These are phyloP conservation scores for Tangara arthus DNA, from an alignment of 2,797 vertebrate species.

Conservation along the genomic window DNA sequence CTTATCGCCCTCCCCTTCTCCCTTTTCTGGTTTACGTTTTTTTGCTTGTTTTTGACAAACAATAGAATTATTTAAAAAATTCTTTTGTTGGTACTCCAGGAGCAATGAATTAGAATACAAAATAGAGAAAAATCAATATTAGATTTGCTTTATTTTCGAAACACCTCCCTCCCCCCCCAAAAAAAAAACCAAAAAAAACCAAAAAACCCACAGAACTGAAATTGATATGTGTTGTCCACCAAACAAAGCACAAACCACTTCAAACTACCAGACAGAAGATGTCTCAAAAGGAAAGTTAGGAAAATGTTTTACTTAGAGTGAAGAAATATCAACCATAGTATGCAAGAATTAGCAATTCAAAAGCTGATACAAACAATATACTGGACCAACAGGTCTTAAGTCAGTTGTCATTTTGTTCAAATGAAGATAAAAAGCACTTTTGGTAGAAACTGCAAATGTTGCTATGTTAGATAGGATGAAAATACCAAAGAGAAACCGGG, in stretches of 20 bases:
- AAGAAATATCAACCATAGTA: background rate
- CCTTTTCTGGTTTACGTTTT: background rate
- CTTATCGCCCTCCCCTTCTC: background rate
- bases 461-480: accelerated
- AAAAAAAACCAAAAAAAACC: background rate
- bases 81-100: background rate
- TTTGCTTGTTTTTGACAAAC: background rate
- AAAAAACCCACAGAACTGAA: background rate
- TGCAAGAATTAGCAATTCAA: background rate
- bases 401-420: too few species aligned
- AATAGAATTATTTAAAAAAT: background rate
- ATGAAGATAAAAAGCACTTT: too few species aligned
- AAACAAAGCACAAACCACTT: background rate
- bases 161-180: too few species aligned
- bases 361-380: background rate
- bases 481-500: background rate
- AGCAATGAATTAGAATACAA: background rate
- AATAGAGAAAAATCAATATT: background rate
- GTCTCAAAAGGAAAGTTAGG: background rate
- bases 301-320: background rate
- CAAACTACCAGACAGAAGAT: background rate
- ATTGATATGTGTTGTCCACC: background rate
- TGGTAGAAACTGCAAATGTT: background rate
- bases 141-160: background rate
- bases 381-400: too few species aligned